Evolutionary conservation across 2,113 vertebrate species (phyloP).

Genomic region (Miniopterus natalensis): DNA sequence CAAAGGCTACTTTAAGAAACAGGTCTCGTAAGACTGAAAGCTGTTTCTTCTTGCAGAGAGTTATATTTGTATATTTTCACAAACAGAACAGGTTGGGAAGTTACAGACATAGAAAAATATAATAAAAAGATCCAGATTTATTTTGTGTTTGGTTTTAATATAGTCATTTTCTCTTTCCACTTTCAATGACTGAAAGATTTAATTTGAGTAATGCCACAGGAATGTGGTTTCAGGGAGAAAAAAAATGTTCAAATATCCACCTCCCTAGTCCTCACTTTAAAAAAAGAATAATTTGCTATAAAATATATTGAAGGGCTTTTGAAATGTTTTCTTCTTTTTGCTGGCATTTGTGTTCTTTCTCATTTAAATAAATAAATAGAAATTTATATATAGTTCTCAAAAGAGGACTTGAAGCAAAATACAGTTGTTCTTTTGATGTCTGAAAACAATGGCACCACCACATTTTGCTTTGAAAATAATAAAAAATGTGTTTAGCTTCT

Average conservation of each 20-base stretch:
- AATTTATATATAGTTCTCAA: conserved; percentile 40
- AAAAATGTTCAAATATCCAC: conserved; percentile 69
- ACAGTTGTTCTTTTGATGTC: conserved; percentile 1
- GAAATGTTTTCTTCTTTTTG: background rate
- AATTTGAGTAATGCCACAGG: conserved; percentile 81
- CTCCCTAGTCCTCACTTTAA: conserved; percentile 36
- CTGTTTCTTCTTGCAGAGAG: conserved; percentile 34
- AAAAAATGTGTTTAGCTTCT: background rate
- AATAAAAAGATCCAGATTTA: conserved; percentile 77
- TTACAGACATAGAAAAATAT: conserved; percentile 71
- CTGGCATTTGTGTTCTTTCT: conserved; percentile 39
- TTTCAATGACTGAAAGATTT: conserved; percentile 77
- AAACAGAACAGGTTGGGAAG: conserved; percentile 75
- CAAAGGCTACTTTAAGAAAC: conserved; percentile 54
- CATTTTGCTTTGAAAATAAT: conserved; percentile 57
- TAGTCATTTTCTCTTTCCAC: conserved; percentile 76
- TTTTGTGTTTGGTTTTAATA: conserved; percentile 80
- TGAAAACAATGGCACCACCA: conserved; percentile 2
- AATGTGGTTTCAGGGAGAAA: conserved; percentile 73
- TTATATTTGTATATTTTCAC: conserved; percentile 75
- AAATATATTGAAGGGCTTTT: conserved; percentile 12
- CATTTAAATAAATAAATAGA: conserved; percentile 61
- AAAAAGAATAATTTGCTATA: conserved; percentile 61
- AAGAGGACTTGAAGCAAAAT: conserved; percentile 55
- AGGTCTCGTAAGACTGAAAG: background rate